These are phyloP conservation scores for Oscheius onirici DNA, from an alignment of 2,888 invertebrate genomes.

Conservation along the genomic window DNA sequence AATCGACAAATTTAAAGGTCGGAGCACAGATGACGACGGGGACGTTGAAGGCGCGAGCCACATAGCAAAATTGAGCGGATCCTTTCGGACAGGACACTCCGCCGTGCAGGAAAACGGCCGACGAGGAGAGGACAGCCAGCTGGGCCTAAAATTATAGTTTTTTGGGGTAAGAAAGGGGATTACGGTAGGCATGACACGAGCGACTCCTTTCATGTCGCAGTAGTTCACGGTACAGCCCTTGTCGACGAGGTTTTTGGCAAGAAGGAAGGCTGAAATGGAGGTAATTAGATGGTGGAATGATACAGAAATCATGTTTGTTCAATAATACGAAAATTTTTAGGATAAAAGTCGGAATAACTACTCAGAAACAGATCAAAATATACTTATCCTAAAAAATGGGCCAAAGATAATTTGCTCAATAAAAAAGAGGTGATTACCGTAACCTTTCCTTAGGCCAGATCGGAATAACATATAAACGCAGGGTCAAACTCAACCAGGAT, in stretches of 20 bases:
- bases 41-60: conserved; percentile 87
- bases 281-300: no score
- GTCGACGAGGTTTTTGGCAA: conserved; percentile 18
- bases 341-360: no score
- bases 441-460: no score
- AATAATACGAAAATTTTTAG: no score
- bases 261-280: conserved; percentile 1
- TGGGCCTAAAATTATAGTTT: conserved; percentile 40
- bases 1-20: conserved; percentile 93
- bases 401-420: no score
- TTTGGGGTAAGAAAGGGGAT: neutral
- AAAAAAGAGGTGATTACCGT: no score
- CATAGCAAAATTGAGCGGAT: conserved; percentile 77
- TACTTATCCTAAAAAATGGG: no score
- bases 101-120: conserved; percentile 63
- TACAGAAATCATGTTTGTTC: no score
- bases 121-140: conserved; percentile 61
- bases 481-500: no score
- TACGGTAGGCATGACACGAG: conserved; percentile 26
- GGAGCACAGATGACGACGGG: conserved; percentile 95
- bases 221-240: conserved; percentile 52
- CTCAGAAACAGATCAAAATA: no score
- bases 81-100: conserved; percentile 55
- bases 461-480: no score
- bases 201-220: conserved; percentile 51